Percentiles rank a stretch among this genome's conserved stretches.
These are phyloP conservation scores for Hypena proboscidalis DNA, from an alignment of 2,888 invertebrate species.

Conservation along the genomic window DNA sequence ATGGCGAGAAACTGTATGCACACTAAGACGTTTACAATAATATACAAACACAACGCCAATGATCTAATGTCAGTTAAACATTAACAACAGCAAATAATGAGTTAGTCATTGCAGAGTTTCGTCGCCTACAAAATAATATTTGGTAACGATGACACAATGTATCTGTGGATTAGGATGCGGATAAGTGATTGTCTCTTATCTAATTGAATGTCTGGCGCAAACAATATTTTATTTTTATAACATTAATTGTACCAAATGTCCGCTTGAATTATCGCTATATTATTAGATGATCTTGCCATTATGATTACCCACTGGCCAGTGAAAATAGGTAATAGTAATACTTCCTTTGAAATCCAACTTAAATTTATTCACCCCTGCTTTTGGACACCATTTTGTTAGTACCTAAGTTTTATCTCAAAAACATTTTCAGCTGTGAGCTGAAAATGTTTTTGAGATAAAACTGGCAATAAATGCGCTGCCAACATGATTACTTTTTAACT, in stretches of 20 bases:
- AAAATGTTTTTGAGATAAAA: too few species aligned
- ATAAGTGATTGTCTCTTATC: constrained; percentile 17
- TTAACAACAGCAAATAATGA: constrained; percentile 24
- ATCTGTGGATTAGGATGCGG: background rate
- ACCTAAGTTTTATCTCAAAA: too few species aligned
- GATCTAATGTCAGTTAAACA: constrained; percentile 38
- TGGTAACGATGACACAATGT: background rate
- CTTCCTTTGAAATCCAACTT: too few species aligned
- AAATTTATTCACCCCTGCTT: too few species aligned
- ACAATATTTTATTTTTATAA: background rate
- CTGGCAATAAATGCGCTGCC: too few species aligned
- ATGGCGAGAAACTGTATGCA: constrained; percentile 35
- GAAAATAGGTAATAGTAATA: too few species aligned
- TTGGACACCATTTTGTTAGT: too few species aligned
- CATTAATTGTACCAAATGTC: background rate
- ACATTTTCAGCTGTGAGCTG: too few species aligned
- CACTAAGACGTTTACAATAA: constrained; percentile 30
- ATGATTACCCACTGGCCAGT: too few species aligned
- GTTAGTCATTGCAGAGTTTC: background rate
- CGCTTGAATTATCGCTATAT: too few species aligned
- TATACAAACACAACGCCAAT: constrained; percentile 35
- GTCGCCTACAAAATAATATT: background rate
- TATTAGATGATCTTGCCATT: too few species aligned
- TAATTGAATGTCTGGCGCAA: constrained; percentile 9
- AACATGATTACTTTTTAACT: too few species aligned